phyloP scores from a whole-genome alignment of 2,113 vertebrate genomes.

The Etheostoma spectabile region DNA sequence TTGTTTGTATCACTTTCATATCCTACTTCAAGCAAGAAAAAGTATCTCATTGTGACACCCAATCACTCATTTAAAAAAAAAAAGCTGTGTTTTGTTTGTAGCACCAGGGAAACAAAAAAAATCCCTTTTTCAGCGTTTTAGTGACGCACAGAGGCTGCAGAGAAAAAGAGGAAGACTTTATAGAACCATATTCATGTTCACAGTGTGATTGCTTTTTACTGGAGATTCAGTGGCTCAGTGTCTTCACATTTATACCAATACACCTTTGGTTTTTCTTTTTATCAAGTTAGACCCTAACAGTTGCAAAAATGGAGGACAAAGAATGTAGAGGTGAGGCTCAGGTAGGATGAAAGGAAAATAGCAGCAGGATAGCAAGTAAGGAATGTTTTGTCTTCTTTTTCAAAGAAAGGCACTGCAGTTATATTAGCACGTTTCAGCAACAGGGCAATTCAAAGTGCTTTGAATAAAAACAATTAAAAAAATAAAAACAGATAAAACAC shows the following conservation, averaged over 20 bases:
- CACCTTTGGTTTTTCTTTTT: not conserved
- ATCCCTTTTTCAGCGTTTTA: not conserved
- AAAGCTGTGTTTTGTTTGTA: slow-evolving; percentile 5
- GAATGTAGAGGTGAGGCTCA: not conserved
- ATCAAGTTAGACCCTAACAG: not conserved
- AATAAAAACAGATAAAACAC: too few species aligned
- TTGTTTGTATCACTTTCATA: not conserved
- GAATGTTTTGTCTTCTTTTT: slow-evolving; percentile 39
- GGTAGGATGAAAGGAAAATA: slow-evolving; percentile 14
- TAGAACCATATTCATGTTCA: not conserved
- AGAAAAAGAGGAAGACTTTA: not conserved
- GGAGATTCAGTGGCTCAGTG: not conserved
- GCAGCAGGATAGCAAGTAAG: slow-evolving; percentile 2
- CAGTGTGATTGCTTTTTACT: not conserved
- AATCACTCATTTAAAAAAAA: not conserved
- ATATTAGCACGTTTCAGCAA: too few species aligned
- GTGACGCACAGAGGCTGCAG: slow-evolving; percentile 24
- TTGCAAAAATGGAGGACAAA: not conserved
- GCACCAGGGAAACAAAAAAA: slow-evolving; percentile 7
- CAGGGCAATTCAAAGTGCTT: too few species aligned
- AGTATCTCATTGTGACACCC: slow-evolving; percentile 1
- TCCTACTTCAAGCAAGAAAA: not conserved
- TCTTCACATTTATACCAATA: not conserved
- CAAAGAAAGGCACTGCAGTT: not conserved
- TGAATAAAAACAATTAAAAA: too few species aligned